These are phyloP conservation scores for Myopa testacea DNA, from an alignment of 2,888 invertebrate genomes.

Conservation along the genomic window DNA sequence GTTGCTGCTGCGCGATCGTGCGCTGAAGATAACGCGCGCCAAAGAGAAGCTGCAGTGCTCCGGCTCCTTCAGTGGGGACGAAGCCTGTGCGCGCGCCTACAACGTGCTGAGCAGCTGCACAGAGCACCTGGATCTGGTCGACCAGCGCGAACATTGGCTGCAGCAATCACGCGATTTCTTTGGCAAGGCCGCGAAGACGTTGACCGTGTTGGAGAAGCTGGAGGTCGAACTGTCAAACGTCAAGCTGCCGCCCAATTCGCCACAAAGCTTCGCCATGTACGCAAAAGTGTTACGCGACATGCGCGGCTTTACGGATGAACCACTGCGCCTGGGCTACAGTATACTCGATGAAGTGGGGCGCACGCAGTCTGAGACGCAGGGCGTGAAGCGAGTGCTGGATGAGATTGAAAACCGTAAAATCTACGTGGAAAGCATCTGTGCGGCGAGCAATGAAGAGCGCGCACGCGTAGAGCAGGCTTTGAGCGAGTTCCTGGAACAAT, in stretches of 20 bases:
- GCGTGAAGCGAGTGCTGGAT: conserved; percentile 75
- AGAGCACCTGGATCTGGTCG: conserved; percentile 78
- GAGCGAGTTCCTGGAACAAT: conserved; percentile 76
- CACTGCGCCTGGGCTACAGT: conserved; percentile 79
- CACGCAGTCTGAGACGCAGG: conserved; percentile 75
- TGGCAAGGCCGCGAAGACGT: conserved; percentile 77
- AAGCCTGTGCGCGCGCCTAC: conserved; percentile 77
- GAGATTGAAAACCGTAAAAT: conserved; percentile 81
- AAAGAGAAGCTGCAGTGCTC: conserved; percentile 80
- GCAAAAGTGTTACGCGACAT: conserved; percentile 75
- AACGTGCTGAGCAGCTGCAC: conserved; percentile 75
- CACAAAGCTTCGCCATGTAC: conserved; percentile 77
- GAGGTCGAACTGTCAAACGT: conserved; percentile 78
- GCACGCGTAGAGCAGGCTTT: conserved; percentile 77
- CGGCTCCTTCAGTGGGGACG: conserved; percentile 78
- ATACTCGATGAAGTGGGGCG: conserved; percentile 77
- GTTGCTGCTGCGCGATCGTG: conserved; percentile 79
- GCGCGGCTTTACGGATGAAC: conserved; percentile 75
- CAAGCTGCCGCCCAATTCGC: conserved; percentile 75
- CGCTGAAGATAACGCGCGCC: conserved; percentile 80
- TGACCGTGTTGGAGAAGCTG: conserved; percentile 79
- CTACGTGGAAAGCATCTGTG: conserved; percentile 74
- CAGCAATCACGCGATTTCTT: conserved; percentile 80
- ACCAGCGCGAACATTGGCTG: conserved; percentile 77
- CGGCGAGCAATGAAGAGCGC: conserved; percentile 77